These are phyloP conservation scores for Drosophila pseudoananassae DNA, from an alignment of 1,140 invertebrate species.

Conservation along the genomic window DNA sequence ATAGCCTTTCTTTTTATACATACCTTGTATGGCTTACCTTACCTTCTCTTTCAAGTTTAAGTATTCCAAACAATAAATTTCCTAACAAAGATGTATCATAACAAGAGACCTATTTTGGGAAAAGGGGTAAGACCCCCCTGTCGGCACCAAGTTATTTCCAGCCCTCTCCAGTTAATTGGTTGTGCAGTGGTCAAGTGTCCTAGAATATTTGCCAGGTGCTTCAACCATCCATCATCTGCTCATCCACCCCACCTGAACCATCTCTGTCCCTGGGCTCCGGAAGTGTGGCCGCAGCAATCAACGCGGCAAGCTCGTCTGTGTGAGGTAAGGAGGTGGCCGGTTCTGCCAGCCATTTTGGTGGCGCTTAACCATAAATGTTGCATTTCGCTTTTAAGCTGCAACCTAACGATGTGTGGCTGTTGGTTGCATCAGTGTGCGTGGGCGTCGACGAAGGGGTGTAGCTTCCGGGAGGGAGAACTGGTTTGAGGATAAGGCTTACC, in stretches of 20 bases:
- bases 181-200: slow-evolving; percentile 50
- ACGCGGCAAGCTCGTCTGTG: slow-evolving; percentile 42
- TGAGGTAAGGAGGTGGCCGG: background rate
- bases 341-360: slow-evolving; percentile 56
- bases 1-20: too few species aligned
- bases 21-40: too few species aligned
- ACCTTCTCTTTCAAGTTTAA: background rate
- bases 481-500: slow-evolving; percentile 54
- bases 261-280: slow-evolving; percentile 52
- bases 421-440: slow-evolving; percentile 10
- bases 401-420: slow-evolving; percentile 27
- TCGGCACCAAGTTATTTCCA: background rate
- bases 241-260: slow-evolving; percentile 25
- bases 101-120: background rate
- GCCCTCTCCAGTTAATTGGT: slow-evolving; percentile 64
- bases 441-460: background rate
- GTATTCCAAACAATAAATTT: background rate
- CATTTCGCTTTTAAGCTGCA: slow-evolving; percentile 68
- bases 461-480: background rate
- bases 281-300: slow-evolving; percentile 77
- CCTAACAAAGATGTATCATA: background rate
- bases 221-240: slow-evolving; percentile 16
- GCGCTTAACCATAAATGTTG: slow-evolving; percentile 73
- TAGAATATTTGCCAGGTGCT: slow-evolving; percentile 47
- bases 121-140: background rate